Evolutionary conservation across 2,113 vertebrate genomes (phyloP).

Genomic region (Amphiprion ocellaris): DNA sequence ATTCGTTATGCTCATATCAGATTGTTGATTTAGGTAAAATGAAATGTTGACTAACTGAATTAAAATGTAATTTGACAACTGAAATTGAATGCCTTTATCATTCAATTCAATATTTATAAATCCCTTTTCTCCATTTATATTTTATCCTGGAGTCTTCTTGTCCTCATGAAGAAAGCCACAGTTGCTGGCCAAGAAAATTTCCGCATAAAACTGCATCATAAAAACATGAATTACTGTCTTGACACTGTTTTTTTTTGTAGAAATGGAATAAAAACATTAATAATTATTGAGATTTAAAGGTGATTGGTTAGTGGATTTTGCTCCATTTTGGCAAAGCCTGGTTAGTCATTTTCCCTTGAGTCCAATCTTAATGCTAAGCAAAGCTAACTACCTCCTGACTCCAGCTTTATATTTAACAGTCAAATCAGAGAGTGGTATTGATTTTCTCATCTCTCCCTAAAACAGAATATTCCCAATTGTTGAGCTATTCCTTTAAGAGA

Average conservation of each 20-base stretch:
- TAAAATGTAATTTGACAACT: constrained; percentile 16
- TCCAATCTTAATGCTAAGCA: not conserved
- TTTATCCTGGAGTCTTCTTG: not conserved
- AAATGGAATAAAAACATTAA: not conserved
- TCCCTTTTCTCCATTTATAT: not conserved
- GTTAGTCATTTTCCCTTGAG: too few species aligned
- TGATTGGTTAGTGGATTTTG: too few species aligned
- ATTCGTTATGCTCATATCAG: constrained; percentile 7
- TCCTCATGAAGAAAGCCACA: not conserved
- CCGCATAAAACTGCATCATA: too few species aligned
- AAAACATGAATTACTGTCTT: too few species aligned
- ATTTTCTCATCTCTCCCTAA: not conserved
- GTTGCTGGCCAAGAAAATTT: not conserved
- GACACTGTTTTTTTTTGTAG: not conserved
- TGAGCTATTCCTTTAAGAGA: too few species aligned
- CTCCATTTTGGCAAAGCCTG: too few species aligned
- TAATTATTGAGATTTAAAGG: not conserved
- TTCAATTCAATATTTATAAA: constrained; percentile 41
- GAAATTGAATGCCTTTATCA: constrained; percentile 25
- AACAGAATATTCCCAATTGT: not conserved
- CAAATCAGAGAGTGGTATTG: too few species aligned
- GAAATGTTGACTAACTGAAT: constrained; percentile 44
- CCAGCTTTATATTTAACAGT: too few species aligned
- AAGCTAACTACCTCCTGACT: not conserved
- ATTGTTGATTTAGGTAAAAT: constrained; percentile 32